Base-by-base conservation (phyloP, 2,113 vertebrate species). In the Psettodes erumei region DNA sequence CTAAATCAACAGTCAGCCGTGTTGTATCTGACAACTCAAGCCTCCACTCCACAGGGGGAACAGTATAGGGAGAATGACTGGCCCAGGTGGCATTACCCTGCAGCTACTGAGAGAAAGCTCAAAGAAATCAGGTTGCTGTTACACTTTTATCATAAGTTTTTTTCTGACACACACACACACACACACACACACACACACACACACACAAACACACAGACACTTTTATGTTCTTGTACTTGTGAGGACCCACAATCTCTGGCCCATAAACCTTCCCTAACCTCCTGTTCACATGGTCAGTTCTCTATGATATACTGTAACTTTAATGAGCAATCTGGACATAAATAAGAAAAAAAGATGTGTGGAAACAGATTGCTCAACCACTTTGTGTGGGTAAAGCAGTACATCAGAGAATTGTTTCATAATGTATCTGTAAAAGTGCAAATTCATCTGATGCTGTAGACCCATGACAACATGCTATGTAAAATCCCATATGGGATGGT, bases 11-110 rank as follows among this genome's bases (percentile, higher is more conserved):
- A 71, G 75, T 70, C 54, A 70, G 42, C 56, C 73, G 51, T 79
- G 66, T 60, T 79, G 45, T 81, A 74, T 86, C 82, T 79, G 77
- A 89, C 87, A 88, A 68, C 58, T 75, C 55, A 63, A 63, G 73
- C 43, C 73, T 84, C 64, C 75, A 69, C 67, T 76, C n/a, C n/a
- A n/a, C 71, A 68, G 37, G 63, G 76, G 33, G 23, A 79, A 71
- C 65, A 30, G 72, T 23, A 33, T 32, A 50, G 56, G 72, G 82
- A 81, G 75, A 83, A 62, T 58, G 78, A 79, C 79, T 79, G 80
- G 82, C 75, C 85, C 82, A 80, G 77, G 86, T 81, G 89, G 70
- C 72, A 80, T 82, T 82, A 83, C 84, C 70, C 40, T 79, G 79
- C 67, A 78, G 54, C 66, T 70, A 71, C 65, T 51, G 55, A 88